Percentiles rank a stretch among this genome's conserved stretches.
Conservation (phyloP, 2,113 vertebrate species). For the Orycteropus afer region DNA sequence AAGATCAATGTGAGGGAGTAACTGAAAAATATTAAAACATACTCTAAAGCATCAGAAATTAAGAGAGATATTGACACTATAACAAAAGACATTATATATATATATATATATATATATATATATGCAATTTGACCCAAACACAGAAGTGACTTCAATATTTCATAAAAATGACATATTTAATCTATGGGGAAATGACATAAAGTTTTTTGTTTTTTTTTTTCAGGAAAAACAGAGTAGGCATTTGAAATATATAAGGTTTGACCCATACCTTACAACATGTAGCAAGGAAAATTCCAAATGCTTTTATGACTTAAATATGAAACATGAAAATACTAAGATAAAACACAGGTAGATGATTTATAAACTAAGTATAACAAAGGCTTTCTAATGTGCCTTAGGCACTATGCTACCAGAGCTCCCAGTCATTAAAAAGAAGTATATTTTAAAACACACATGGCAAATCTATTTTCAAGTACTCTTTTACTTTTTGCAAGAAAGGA, state of each 20-base stretch:
- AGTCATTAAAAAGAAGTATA: not conserved
- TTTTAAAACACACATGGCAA: slow-evolving; percentile 6
- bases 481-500: not conserved
- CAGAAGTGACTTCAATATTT: not conserved
- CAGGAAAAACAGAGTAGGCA: not conserved
- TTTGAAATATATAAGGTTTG: not conserved
- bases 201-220: too few species aligned
- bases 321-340: not conserved
- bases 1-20: not conserved
- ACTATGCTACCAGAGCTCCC: too few species aligned
- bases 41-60: slow-evolving; percentile 20
- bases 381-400: slow-evolving; percentile 5
- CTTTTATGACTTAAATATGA: not conserved
- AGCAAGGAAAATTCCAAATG: not conserved
- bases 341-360: not conserved
- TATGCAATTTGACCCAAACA: not conserved
- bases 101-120: not conserved
- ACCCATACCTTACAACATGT: not conserved
- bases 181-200: too few species aligned
- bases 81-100: too few species aligned
- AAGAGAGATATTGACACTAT: not conserved
- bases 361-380: not conserved
- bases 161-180: not conserved
- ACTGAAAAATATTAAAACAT: not conserved
- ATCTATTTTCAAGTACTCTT: not conserved